Evolutionary conservation across 2,797 vertebrate genomes (phyloP), one percentile per base, ranked within the genome.

Genomic region (Prunella strophiata): DNA sequence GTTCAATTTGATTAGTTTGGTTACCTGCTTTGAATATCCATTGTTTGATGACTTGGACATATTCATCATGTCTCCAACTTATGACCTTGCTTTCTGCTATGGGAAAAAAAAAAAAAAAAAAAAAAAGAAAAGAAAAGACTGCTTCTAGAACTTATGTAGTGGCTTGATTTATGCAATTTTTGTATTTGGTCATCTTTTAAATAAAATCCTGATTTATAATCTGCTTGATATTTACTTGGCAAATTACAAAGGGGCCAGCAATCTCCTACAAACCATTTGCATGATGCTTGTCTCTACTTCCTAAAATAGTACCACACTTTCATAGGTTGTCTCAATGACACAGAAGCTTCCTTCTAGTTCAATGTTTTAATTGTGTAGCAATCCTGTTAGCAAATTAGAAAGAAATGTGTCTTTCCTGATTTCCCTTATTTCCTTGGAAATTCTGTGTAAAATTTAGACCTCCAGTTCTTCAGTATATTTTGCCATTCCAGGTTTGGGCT

Each of bases 1-100:
- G 52, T 84, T 84, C 63, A 89, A 26, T 93, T 68, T 75, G 17
- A 85, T 88, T 86, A 68, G 25, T 92, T 94, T 91, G 29, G 76
- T 82, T 88, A 18, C 38, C 38, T 73, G 23, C 45, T 83, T 71
- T 85, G 61, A 85, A 82, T 76, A 77, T 47, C 19, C 32, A 63
- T 27, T 71, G 22, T 92, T 83, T 68, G 45, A 67, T 55, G 16
- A 58, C 77, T 74, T 85, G 27, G 16, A 58, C 27, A 20, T 62
- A n/a, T 54, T 85, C 14, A 73, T 63, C 34, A 40, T 1, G 0
- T 67, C 34, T 82, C 25, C 85, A 32, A 40, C 22, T 61, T 63
- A 36, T 26, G 72, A 89, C 68, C 45, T 92, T 74, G 57, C 2
- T 50, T 91, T 91, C 50, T 77, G 18, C 19, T 79, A 23, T 21